Evolutionary conservation across 2,113 vertebrate species (phyloP).

Genomic region (Bubalus kerabau): DNA sequence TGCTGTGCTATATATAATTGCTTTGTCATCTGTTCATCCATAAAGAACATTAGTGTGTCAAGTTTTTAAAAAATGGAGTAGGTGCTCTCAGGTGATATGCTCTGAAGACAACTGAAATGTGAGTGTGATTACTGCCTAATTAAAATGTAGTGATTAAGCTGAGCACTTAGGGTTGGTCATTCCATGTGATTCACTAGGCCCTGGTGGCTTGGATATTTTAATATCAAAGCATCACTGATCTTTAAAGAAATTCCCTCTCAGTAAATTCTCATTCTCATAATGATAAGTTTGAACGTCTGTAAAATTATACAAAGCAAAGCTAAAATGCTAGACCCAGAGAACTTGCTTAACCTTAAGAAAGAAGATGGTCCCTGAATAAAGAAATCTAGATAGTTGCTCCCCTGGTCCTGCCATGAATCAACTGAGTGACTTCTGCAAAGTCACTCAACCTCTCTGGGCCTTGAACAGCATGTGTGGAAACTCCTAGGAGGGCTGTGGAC

Average conservation of each 20-base stretch:
- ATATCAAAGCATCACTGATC: background rate
- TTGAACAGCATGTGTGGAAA: background rate
- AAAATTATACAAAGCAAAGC: background rate
- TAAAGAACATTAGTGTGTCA: background rate
- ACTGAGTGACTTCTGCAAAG: background rate
- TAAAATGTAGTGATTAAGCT: background rate
- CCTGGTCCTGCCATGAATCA: background rate
- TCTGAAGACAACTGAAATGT: background rate
- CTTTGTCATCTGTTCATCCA: background rate
- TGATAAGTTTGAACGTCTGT: background rate
- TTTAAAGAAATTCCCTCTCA: background rate
- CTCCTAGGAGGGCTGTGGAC: background rate
- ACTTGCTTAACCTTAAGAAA: background rate
- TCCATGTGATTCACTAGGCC: background rate
- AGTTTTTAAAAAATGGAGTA: background rate
- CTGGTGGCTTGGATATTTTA: background rate
- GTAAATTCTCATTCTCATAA: background rate
- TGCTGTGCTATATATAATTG: background rate
- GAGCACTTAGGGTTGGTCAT: background rate
- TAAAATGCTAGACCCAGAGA: background rate
- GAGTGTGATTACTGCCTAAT: background rate
- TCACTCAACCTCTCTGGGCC: background rate
- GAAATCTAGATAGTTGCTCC: background rate
- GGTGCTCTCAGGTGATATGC: background rate
- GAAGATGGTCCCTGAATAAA: background rate